Conservation (phyloP, 64 coral and sea anemone species). For the Pachyseris speciosa region DNA sequence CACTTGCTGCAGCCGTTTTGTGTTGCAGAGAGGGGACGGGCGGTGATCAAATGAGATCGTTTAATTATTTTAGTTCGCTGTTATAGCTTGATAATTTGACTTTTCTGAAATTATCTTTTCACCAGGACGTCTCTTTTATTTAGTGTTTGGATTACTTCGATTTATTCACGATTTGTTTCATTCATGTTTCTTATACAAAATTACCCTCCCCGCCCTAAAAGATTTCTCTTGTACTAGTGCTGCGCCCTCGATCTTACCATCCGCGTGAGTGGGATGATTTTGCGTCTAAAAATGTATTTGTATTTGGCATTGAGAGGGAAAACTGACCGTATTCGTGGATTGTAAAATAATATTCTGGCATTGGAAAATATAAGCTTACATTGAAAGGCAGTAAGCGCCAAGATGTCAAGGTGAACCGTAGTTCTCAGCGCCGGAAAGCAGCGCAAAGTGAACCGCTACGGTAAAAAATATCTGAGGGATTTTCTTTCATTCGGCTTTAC, state of each 20-base stretch:
- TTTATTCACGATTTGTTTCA: too few species aligned
- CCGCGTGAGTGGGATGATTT: neutral
- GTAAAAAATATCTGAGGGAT: too few species aligned
- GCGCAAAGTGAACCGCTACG: too few species aligned
- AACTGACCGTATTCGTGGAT: neutral
- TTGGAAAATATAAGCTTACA: neutral
- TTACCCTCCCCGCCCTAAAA: too few species aligned
- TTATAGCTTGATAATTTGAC: neutral
- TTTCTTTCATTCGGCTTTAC: neutral
- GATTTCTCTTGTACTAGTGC: too few species aligned
- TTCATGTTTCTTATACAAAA: too few species aligned
- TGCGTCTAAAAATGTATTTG: neutral
- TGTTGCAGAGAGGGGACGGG: neutral
- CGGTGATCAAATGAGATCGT: neutral
- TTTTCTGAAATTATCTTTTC: too few species aligned
- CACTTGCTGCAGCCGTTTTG: neutral
- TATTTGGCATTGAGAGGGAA: neutral
- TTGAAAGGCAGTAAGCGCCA: neutral
- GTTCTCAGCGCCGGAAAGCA: neutral
- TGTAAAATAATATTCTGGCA: neutral
- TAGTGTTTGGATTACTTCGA: too few species aligned
- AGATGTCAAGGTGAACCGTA: too few species aligned
- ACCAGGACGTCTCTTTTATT: too few species aligned
- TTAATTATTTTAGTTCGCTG: neutral
- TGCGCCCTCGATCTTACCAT: too few species aligned